These are phyloP conservation scores for Bombylius discolor DNA, from an alignment of 2,888 invertebrate genomes.

Conservation along the genomic window DNA sequence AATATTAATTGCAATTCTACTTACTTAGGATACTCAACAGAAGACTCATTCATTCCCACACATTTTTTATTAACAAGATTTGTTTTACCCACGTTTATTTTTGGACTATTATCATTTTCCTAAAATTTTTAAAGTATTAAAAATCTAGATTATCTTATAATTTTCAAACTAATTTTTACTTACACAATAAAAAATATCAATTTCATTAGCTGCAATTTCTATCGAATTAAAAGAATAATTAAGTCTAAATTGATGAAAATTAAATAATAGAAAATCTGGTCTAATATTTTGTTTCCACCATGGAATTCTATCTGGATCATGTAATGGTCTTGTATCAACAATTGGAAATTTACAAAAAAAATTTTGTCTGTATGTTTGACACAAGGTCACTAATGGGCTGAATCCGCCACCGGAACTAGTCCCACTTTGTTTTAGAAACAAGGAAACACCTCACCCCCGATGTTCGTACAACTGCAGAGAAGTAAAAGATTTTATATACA, in stretches of 20 bases:
- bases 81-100: conserved; percentile 46
- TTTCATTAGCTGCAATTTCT: conserved; percentile 24
- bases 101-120: conserved; percentile 47
- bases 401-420: too few species aligned
- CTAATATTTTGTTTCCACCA: conserved; percentile 73
- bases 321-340: conserved; percentile 65
- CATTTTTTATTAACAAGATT: conserved; percentile 38
- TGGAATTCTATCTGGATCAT: conserved; percentile 54
- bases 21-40: conserved; percentile 38
- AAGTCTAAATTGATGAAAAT: conserved; percentile 31
- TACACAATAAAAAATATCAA: conserved; percentile 29
- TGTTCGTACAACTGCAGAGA: too few species aligned
- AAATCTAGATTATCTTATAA: not conserved
- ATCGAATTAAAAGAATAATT: conserved; percentile 16
- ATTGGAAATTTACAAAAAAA: conserved; percentile 62
- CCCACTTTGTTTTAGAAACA: too few species aligned
- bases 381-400: too few species aligned
- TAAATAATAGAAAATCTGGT: conserved; percentile 57
- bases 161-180: not conserved
- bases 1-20: conserved; percentile 15
- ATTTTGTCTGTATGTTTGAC: too few species aligned
- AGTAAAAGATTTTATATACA: too few species aligned
- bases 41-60: not conserved
- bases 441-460: too few species aligned
- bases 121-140: conserved; percentile 16